A percentile compares a stretch with the other conserved stretches of the same genome.
Evolutionary conservation across 2,797 vertebrate species (phyloP).

Genomic region (Chelmon rostratus): DNA sequence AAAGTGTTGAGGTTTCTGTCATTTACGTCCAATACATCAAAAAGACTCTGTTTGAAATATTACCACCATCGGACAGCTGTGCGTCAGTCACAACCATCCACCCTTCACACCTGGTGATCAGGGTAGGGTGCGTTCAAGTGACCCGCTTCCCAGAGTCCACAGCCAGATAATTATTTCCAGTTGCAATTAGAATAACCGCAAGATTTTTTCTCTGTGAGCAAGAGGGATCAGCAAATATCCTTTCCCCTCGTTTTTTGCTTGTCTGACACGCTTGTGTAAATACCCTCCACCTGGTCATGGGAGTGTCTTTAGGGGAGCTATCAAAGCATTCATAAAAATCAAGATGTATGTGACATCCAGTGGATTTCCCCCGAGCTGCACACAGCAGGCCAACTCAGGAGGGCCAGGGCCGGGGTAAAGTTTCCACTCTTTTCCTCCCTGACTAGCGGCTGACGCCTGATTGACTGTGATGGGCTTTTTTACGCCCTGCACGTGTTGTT

Average conservation of each 20-base stretch:
- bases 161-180: slow-evolving; percentile 87
- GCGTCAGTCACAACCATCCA: slow-evolving; percentile 73
- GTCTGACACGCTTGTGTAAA: slow-evolving; percentile 84
- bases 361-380: slow-evolving; percentile 76
- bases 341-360: slow-evolving; percentile 86
- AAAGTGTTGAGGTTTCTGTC: slow-evolving; percentile 6
- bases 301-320: slow-evolving; percentile 83
- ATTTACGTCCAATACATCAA: not conserved
- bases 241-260: slow-evolving; percentile 73
- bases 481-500: slow-evolving; percentile 83
- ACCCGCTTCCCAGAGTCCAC: slow-evolving; percentile 80
- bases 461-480: slow-evolving; percentile 86
- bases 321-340: slow-evolving; percentile 88
- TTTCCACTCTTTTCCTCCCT: slow-evolving; percentile 79
- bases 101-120: slow-evolving; percentile 79
- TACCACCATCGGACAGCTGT: slow-evolving; percentile 55
- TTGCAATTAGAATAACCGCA: slow-evolving; percentile 84
- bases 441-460: slow-evolving; percentile 81
- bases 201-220: slow-evolving; percentile 67
- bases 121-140: slow-evolving; percentile 73
- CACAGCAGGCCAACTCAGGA: slow-evolving; percentile 76
- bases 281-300: slow-evolving; percentile 85
- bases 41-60: not conserved
- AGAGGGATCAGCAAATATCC: slow-evolving; percentile 79
- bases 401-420: slow-evolving; percentile 78